These are phyloP conservation scores for Stichopus chloronotus DNA, from an alignment of 35 echinoderm and acorn worm genomes.

Conservation along the genomic window DNA sequence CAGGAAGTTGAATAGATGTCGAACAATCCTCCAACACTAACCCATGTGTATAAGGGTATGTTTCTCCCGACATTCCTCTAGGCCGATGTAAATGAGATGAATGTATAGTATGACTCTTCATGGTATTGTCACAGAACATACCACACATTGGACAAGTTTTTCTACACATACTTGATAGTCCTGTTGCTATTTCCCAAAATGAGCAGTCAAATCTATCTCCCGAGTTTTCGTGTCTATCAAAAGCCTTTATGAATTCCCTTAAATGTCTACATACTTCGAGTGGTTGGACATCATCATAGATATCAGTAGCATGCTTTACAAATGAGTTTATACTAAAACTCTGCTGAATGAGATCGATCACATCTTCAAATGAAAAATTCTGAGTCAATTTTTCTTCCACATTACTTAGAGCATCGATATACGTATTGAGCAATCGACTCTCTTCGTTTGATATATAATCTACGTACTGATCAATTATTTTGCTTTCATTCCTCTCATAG, in stretches of 20 bases:
- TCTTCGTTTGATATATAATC: neutral
- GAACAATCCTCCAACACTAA: slow-evolving; percentile 28
- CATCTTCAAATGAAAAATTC: neutral
- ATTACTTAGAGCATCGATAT: neutral
- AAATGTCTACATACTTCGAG: neutral
- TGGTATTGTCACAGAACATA: neutral
- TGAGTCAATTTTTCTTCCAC: neutral
- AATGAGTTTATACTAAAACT: neutral
- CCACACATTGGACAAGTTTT: slow-evolving; percentile 13
- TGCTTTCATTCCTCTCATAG: neutral
- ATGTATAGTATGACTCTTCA: neutral
- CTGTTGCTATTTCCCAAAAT: neutral
- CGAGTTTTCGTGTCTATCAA: no score
- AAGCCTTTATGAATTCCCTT: no score
- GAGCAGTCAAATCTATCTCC: neutral
- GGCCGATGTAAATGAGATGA: neutral
- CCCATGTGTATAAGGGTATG: neutral
- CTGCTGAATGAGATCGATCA: neutral
- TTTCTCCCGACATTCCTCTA: neutral
- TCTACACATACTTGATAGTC: neutral
- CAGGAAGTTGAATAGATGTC: neutral
- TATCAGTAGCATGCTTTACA: neutral
- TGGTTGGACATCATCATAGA: neutral
- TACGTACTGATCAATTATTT: neutral
- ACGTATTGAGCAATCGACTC: neutral